A percentile compares a stretch with the other conserved stretches of the same genome.
These are phyloP conservation scores for Eutrigla gurnardus DNA, from an alignment of 2,797 vertebrate species.

Conservation along the genomic window DNA sequence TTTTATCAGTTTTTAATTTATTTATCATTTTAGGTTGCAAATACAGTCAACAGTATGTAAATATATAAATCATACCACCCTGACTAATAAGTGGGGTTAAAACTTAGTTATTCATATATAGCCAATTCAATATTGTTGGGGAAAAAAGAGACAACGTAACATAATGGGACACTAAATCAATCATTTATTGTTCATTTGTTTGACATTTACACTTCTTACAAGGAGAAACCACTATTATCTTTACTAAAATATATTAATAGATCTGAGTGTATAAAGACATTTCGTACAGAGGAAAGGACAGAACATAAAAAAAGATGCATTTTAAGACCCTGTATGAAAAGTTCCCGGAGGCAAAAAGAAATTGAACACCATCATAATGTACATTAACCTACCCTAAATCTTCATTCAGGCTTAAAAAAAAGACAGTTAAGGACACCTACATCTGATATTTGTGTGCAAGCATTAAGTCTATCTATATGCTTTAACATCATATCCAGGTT, in stretches of 20 bases:
- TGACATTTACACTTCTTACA: constrained; percentile 81
- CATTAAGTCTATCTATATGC: constrained; percentile 20
- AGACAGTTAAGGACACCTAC: constrained; percentile 53
- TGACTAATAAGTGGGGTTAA: neutral
- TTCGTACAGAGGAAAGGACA: constrained; percentile 72
- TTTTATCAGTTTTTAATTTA: neutral
- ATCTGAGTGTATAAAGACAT: constrained; percentile 83
- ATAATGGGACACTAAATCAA: constrained; percentile 60
- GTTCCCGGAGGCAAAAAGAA: constrained; percentile 62
- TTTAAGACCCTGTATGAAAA: constrained; percentile 77
- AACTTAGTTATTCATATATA: neutral
- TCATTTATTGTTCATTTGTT: constrained; percentile 83
- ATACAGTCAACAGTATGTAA: neutral
- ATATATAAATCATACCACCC: neutral
- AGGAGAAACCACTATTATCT: constrained; percentile 75
- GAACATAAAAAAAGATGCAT: constrained; percentile 71
- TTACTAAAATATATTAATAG: constrained; percentile 88
- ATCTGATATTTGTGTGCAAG: constrained; percentile 46
- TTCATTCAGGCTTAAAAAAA: constrained; percentile 54
- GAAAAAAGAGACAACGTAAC: neutral
- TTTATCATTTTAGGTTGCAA: neutral
- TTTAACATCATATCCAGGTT: constrained; percentile 38
- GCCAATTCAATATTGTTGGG: neutral
- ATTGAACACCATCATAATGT: constrained; percentile 52
- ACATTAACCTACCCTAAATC: constrained; percentile 49